Conservation (phyloP, 23 tunicate genomes). For the Phallusia fumigata region DNA sequence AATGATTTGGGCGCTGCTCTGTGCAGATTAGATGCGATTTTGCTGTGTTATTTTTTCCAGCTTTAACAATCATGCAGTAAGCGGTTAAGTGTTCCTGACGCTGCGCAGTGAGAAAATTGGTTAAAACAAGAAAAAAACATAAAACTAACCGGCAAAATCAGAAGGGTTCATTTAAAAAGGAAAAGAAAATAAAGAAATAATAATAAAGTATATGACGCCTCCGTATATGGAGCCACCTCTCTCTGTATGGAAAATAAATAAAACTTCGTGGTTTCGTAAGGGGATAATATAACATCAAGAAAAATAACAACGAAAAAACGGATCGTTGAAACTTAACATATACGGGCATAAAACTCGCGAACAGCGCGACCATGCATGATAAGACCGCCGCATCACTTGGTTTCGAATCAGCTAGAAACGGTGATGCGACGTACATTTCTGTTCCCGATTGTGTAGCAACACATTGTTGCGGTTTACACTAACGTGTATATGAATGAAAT, state of each 20-base stretch:
- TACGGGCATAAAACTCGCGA: neutral
- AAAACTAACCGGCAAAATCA: neutral
- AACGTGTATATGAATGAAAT: too few relatives aligned
- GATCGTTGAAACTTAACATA: slow-evolving; percentile 6
- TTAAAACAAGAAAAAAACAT: slow-evolving; percentile 5
- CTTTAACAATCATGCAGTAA: too few relatives aligned
- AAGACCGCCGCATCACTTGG: neutral
- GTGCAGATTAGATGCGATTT: too few relatives aligned
- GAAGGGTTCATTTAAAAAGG: neutral
- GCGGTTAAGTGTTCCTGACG: neutral
- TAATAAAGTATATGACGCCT: slow-evolving; percentile 4
- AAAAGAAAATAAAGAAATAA: neutral
- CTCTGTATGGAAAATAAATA: neutral
- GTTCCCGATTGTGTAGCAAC: too few relatives aligned
- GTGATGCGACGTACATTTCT: too few relatives aligned
- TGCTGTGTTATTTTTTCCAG: too few relatives aligned
- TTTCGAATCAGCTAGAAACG: too few relatives aligned
- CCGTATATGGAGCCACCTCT: slow-evolving; percentile 1
- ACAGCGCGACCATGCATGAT: slow-evolving; percentile 2
- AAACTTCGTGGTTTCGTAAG: neutral
- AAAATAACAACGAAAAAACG: neutral
- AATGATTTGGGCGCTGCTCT: too few relatives aligned
- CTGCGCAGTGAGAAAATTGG: neutral
- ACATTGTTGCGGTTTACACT: too few relatives aligned
- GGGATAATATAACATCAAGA: neutral